A percentile compares a stretch with the other conserved stretches of the same genome.
Evolutionary conservation across 2,888 invertebrate genomes (phyloP).

Genomic region (Camponotus fellah): DNA sequence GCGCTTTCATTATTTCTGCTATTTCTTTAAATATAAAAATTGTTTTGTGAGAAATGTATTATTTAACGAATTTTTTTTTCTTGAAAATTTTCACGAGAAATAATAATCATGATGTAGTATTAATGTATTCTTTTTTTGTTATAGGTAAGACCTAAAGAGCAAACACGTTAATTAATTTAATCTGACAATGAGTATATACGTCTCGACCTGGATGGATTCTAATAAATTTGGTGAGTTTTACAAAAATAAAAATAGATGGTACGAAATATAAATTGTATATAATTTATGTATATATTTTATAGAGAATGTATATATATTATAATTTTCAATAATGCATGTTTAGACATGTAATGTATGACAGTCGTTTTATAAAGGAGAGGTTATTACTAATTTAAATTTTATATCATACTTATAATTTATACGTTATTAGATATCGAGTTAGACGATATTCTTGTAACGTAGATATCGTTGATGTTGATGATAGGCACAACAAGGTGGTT

Average conservation of each 20-base stretch:
- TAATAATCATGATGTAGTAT: background rate
- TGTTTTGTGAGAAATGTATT: background rate
- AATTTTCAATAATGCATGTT: background rate
- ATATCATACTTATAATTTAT: background rate
- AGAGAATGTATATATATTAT: background rate
- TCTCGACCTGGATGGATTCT: background rate
- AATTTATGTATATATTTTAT: background rate
- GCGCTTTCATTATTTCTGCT: background rate
- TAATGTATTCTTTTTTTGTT: constrained; percentile 30
- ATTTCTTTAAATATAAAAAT: background rate
- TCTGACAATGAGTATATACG: background rate
- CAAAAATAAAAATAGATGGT: background rate
- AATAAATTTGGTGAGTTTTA: constrained; percentile 5
- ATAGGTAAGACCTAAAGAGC: constrained; percentile 16
- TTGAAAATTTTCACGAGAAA: background rate
- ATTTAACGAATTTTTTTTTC: background rate
- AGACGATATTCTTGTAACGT: constrained; percentile 43
- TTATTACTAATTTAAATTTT: background rate
- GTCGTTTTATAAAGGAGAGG: background rate
- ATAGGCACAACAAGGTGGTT: constrained; percentile 63
- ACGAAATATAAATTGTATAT: background rate
- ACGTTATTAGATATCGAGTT: background rate
- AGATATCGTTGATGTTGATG: constrained; percentile 66
- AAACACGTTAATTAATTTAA: background rate
- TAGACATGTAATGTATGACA: background rate